Base-by-base conservation (phyloP, 2,797 vertebrate species). In the Oryzias dopingdopingensis region DNA sequence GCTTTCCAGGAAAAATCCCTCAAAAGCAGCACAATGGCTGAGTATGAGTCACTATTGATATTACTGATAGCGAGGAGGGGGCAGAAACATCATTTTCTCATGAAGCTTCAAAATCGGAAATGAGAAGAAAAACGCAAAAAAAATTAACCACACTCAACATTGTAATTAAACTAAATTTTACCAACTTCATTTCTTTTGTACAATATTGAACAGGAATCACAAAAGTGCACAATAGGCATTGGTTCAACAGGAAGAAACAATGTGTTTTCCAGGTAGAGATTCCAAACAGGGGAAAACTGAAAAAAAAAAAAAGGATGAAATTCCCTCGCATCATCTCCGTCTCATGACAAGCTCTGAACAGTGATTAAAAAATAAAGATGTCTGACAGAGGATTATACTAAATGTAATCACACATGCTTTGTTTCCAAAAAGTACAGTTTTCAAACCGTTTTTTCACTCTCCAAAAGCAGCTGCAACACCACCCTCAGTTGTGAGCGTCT, bases 201-300 rank as follows among this genome's bases (percentile, higher is more conserved):
- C 91, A 95, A 91, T 89, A 93, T 93, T 90, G 86, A 92, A 90
- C 90, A 92, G 89, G 92, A 93, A 90, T 90, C 91, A 94, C 90
- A 90, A 75, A 93, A 89, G 81, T 88, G 80, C 82, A 91, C 85
- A 91, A 86, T 86, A 91, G 85, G 82, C 77, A 74, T 82, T 68
- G 61, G 74, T 82, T 85, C 82, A 73, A 81, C 79, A 85, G 69
- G 80, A 77, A 84, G 60, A 75, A 76, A 76, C 62, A 81, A 52
- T 46, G 70, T 58, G 63, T 77, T 66, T 49, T 69, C 56, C 59
- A 56, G 70, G 72, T 69, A 86, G 65, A 70, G 64, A 72, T 59
- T 43, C 76, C 47, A 59, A 77, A 77, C 68, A 74, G 54, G 42
- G 52, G 67, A 63, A 48, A 74, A 78, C 62, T 64, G 49, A 74